Evolutionary conservation across 2,797 vertebrate species (phyloP).

Genomic region (Centropyge bicolor): DNA sequence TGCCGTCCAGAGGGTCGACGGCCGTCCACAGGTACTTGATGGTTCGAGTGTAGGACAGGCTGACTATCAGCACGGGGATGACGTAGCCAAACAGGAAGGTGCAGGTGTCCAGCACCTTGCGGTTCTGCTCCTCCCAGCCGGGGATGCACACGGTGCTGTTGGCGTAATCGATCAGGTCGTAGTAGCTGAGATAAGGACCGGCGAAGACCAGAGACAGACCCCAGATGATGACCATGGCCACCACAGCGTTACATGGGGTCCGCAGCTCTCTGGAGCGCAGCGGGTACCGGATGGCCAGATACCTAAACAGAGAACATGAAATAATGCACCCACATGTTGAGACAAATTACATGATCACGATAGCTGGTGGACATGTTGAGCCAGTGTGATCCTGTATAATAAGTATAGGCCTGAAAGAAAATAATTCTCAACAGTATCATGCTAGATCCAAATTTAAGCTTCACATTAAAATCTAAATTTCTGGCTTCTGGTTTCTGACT

Average conservation of each 20-base stretch:
- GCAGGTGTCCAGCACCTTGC: slow-evolving; percentile 91
- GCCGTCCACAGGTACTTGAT: slow-evolving; percentile 94
- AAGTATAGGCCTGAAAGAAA: not conserved
- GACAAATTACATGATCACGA: not conserved
- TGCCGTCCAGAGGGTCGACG: slow-evolving; percentile 89
- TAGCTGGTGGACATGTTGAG: not conserved
- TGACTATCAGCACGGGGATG: slow-evolving; percentile 90
- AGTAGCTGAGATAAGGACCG: slow-evolving; percentile 92
- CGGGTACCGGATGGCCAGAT: slow-evolving; percentile 91
- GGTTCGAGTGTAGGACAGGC: slow-evolving; percentile 91
- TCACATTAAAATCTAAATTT: no score
- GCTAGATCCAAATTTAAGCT: no score
- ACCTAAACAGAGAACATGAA: slow-evolving; percentile 75
- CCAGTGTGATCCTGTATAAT: no score
- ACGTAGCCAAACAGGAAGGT: slow-evolving; percentile 91
- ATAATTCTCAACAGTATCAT: no score
- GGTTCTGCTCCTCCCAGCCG: slow-evolving; percentile 89
- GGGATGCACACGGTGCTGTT: slow-evolving; percentile 91
- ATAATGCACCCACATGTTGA: not conserved
- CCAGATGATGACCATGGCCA: slow-evolving; percentile 91
- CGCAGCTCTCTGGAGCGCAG: slow-evolving; percentile 89
- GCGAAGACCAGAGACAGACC: slow-evolving; percentile 90
- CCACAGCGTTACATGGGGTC: slow-evolving; percentile 88
- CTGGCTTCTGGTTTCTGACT: no score
- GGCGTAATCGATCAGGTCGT: slow-evolving; percentile 88